Conservation (phyloP, 2,797 vertebrate genomes). For the Babyrousa celebensis region DNA sequence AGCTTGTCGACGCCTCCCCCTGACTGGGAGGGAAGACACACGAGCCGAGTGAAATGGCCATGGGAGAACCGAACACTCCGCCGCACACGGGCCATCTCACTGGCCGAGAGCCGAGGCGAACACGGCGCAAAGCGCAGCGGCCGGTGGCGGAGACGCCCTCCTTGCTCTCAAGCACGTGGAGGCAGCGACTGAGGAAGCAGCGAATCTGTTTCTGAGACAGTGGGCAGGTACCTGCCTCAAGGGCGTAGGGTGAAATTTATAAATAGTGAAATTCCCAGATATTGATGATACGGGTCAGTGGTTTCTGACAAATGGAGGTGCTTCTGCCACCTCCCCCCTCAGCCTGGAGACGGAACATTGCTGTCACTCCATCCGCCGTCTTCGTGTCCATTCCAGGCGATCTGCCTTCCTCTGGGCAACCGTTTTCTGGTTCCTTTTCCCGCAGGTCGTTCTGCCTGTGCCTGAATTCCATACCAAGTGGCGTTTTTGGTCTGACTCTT, state of each 20-base stretch:
- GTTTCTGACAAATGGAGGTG: not conserved
- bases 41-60: not conserved
- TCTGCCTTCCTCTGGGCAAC: not conserved
- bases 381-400: not conserved
- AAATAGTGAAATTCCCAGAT: not conserved
- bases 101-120: not conserved
- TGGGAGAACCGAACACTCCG: not conserved
- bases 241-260: not conserved
- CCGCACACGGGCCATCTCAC: not conserved
- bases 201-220: not conserved
- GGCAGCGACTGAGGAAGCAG: not conserved
- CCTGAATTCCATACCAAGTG: not conserved
- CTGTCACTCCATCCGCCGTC: too few relatives aligned
- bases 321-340: not conserved
- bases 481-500: not conserved
- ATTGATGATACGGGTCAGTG: not conserved
- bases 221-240: not conserved
- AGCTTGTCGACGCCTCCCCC: not conserved
- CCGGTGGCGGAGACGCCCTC: rapidly evolving
- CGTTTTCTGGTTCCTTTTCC: not conserved
- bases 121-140: not conserved
- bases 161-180: not conserved
- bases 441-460: not conserved
- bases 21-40: not conserved
- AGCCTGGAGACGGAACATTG: too few relatives aligned